phyloP scores from a whole-genome alignment of 2,113 vertebrate species.

The Oryzias woworae region DNA sequence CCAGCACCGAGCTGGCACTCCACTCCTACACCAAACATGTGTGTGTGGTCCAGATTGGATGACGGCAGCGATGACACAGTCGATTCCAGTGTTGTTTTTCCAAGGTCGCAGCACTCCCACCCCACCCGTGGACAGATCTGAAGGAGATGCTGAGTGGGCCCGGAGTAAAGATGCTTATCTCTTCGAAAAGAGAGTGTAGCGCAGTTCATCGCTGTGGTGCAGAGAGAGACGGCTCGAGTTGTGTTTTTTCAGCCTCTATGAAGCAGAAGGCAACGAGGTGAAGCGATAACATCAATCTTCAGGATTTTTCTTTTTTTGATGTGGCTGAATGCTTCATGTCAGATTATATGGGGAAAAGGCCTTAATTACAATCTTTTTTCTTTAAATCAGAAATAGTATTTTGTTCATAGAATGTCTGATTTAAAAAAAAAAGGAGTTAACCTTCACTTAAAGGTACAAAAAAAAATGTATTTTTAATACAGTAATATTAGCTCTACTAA shows the following conservation, averaged over 20 bases:
- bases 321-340: too few species aligned
- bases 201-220: slow-evolving; percentile 10
- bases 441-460: too few species aligned
- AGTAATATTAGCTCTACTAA: too few species aligned
- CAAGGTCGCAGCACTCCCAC: slow-evolving; percentile 64
- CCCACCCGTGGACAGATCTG: slow-evolving; percentile 48
- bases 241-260: slow-evolving; percentile 2
- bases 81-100: slow-evolving; percentile 67
- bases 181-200: slow-evolving; percentile 3
- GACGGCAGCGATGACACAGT: slow-evolving; percentile 60
- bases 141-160: slow-evolving; percentile 53
- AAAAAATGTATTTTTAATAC: too few species aligned
- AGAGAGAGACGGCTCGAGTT: slow-evolving; percentile 5
- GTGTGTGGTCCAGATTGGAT: slow-evolving; percentile 70
- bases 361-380: too few species aligned
- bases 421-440: too few species aligned
- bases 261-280: not conserved
- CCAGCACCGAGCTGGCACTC: slow-evolving; percentile 60
- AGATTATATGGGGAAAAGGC: too few species aligned
- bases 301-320: too few species aligned
- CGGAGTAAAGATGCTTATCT: slow-evolving; percentile 34
- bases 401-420: too few species aligned
- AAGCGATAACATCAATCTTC: not conserved
- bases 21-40: slow-evolving; percentile 43
- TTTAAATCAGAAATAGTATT: too few species aligned